phyloP scores from a whole-genome alignment of 2,888 invertebrate genomes.

The Cephus pygmeus region DNA sequence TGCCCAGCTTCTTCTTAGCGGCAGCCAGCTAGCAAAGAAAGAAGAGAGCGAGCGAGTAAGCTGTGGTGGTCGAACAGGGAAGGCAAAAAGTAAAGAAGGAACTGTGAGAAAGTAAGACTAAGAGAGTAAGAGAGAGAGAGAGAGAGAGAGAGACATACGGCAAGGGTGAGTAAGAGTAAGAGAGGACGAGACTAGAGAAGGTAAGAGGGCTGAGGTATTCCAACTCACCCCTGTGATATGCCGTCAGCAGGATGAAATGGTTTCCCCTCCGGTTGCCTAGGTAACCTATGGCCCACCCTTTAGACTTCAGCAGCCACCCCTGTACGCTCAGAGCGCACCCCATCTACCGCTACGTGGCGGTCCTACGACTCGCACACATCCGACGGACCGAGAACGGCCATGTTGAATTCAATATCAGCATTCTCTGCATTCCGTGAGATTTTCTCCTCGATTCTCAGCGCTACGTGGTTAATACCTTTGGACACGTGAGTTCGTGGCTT shows the following conservation, averaged over 20 bases:
- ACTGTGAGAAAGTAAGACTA: neutral
- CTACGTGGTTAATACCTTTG: conserved; percentile 39
- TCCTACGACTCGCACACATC: conserved; percentile 16
- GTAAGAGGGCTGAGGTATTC: conserved; percentile 38
- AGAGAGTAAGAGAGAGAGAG: neutral
- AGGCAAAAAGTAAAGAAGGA: neutral
- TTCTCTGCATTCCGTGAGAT: conserved; percentile 56
- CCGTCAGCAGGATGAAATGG: conserved; percentile 64
- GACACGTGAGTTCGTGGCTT: conserved; percentile 22
- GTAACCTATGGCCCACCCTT: conserved; percentile 63
- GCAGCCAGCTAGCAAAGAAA: neutral
- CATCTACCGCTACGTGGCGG: conserved; percentile 21
- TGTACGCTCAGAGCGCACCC: conserved; percentile 20
- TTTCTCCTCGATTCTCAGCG: conserved; percentile 48
- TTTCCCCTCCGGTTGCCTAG: conserved; percentile 59
- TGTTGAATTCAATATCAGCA: conserved; percentile 66
- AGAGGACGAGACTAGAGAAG: conserved; percentile 13
- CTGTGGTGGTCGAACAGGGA: neutral
- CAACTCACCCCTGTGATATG: conserved; percentile 52
- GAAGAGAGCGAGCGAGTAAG: neutral
- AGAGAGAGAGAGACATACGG: neutral
- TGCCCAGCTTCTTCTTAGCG: neutral
- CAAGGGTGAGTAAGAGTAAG: neutral
- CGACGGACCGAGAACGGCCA: conserved; percentile 56
- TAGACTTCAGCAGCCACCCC: conserved; percentile 23